Percentiles rank a stretch among this genome's conserved stretches.
Conservation (phyloP, 2,113 vertebrate species). For the Myiopsitta monachus region DNA sequence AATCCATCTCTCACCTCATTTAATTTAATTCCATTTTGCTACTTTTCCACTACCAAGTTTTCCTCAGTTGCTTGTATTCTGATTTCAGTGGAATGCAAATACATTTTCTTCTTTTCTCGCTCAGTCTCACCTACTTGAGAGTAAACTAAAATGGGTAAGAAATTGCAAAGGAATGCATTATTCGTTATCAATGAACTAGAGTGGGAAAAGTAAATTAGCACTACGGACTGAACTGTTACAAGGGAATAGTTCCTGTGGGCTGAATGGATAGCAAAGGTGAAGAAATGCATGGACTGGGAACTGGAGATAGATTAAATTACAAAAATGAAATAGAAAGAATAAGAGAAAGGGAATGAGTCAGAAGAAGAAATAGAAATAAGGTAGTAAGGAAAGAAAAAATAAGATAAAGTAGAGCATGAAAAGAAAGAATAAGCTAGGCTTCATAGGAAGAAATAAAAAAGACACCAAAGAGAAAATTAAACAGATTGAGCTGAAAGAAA, state of each 20-base stretch:
- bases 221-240: constrained; percentile 1
- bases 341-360: background rate
- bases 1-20: background rate
- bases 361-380: background rate
- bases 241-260: background rate
- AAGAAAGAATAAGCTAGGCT: background rate
- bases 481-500: background rate
- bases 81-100: constrained; percentile 2
- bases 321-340: background rate
- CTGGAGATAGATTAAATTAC: background rate
- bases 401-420: background rate
- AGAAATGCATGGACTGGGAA: background rate
- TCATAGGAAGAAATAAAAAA: background rate
- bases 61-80: background rate
- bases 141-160: constrained; percentile 20
- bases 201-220: constrained; percentile 19
- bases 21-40: constrained; percentile 20
- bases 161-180: constrained; percentile 33
- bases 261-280: background rate
- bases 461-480: background rate
- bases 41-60: constrained; percentile 1
- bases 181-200: constrained; percentile 25
- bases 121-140: background rate
- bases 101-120: constrained; percentile 13
- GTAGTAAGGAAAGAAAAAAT: background rate